phyloP scores from a whole-genome alignment of 2,888 invertebrate genomes.

The Metellina segmentata region DNA sequence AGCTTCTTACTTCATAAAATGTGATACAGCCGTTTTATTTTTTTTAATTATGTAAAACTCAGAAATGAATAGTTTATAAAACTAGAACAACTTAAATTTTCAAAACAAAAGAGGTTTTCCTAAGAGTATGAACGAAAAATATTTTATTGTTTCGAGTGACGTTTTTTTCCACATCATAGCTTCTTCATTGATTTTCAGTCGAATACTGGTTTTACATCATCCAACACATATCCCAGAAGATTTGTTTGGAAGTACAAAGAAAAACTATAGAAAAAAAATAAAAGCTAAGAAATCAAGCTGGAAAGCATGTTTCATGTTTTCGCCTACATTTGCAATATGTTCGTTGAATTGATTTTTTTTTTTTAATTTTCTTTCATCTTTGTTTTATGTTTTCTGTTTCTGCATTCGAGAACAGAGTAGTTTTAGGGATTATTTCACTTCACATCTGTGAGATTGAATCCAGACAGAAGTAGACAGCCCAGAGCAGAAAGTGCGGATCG shows the following conservation, averaged over 20 bases:
- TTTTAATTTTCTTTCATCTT: background rate
- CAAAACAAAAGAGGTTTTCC: constrained; percentile 5
- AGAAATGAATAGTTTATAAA: background rate
- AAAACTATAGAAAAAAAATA: constrained; percentile 4
- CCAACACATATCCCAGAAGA: background rate
- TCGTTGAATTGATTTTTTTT: background rate
- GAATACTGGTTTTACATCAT: background rate
- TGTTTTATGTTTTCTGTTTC: background rate
- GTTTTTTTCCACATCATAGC: constrained; percentile 20
- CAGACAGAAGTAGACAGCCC: background rate
- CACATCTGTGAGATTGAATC: background rate
- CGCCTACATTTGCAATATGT: background rate
- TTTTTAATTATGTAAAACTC: background rate
- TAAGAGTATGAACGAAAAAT: constrained; percentile 3
- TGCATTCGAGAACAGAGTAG: background rate
- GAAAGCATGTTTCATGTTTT: background rate
- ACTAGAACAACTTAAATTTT: constrained; percentile 2
- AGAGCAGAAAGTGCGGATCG: background rate
- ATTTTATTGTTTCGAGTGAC: constrained; percentile 16
- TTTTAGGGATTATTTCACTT: background rate
- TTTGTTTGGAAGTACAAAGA: background rate
- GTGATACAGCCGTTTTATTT: too few species aligned
- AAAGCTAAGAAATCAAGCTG: background rate
- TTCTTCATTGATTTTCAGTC: constrained; percentile 40
- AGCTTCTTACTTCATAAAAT: too few species aligned